Percentiles rank a stretch among this genome's conserved stretches.
Conservation (phyloP, 2,888 invertebrate genomes). For the Limnephilus rhombicus region DNA sequence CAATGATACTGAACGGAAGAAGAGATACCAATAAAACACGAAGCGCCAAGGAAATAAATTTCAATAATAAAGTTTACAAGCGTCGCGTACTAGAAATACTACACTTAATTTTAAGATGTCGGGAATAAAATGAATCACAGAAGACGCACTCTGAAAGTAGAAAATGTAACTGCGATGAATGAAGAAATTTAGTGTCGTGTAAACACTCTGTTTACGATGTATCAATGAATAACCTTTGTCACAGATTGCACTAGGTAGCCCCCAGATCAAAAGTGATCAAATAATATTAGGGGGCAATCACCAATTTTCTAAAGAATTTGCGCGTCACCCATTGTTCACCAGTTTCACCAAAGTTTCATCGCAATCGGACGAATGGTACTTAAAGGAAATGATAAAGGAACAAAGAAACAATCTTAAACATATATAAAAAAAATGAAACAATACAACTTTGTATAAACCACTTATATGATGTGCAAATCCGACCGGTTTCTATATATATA, state of each 20-base stretch:
- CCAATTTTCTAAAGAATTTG: no score
- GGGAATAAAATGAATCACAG: background rate
- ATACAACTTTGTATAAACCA: no score
- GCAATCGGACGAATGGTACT: no score
- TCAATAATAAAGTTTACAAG: background rate
- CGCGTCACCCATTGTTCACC: no score
- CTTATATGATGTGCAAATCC: no score
- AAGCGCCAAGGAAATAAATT: background rate
- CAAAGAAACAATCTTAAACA: no score
- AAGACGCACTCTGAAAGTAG: background rate
- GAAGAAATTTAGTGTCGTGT: background rate
- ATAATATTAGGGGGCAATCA: background rate
- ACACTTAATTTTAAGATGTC: background rate
- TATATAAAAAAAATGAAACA: no score
- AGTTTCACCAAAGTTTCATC: no score
- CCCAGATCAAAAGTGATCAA: background rate
- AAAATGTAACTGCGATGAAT: background rate
- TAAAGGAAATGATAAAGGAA: no score
- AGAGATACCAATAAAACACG: background rate
- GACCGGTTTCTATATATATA: no score
- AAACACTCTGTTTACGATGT: background rate
- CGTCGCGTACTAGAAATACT: background rate
- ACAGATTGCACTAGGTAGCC: background rate
- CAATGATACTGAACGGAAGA: background rate
- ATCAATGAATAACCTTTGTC: background rate